Evolutionary conservation across 2,113 vertebrate species (phyloP), one percentile per base, ranked within the genome.

Genomic region (Malurus alboscapulatus): DNA sequence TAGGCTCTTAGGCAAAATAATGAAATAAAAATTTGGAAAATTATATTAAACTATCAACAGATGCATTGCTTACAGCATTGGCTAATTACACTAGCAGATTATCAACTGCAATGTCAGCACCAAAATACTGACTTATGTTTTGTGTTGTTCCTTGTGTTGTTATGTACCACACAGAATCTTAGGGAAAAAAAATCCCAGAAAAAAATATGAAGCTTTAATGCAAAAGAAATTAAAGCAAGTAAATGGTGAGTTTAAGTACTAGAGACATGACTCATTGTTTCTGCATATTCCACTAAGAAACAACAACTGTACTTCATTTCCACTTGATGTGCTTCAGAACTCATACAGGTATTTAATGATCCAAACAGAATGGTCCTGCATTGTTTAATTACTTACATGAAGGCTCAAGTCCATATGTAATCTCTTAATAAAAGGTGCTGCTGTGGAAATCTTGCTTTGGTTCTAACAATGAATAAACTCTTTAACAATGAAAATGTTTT

Each of bases 341-440:
- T 97, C 95, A 96, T 98, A 96, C 94, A 97, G 93, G 79, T 93
- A 97, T 97, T 97, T 97, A 97, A 98, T 97, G 97, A 98, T 97
- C 95, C 97, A 97, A 96, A 92, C 65, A 96, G 94, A 97, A 97
- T 98, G 98, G 98, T 98, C 97, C 98, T 98, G 96, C 96, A 95
- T 96, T 97, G 96, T 97, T 97, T 97, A 98, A 97, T 97, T 98
- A 97, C 94, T 96, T 96, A 94, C 96, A 97, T 90, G 96, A 98
- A 98, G 95, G 94, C 94, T 96, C 81, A 96, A 94, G 94, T 97
- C 97, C 95, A 94, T 96, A 94, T 54, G 78, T 88, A 96, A 97
- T 96, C 74, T 88, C 97, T 96, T 93, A 92, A 80, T 62, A 97
- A 97, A 97, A 96, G 93, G 93, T 96, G 89, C 75, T 96, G 97